Evolutionary conservation across 2,888 invertebrate genomes (phyloP).

Genomic region (Netelia inedita): DNA sequence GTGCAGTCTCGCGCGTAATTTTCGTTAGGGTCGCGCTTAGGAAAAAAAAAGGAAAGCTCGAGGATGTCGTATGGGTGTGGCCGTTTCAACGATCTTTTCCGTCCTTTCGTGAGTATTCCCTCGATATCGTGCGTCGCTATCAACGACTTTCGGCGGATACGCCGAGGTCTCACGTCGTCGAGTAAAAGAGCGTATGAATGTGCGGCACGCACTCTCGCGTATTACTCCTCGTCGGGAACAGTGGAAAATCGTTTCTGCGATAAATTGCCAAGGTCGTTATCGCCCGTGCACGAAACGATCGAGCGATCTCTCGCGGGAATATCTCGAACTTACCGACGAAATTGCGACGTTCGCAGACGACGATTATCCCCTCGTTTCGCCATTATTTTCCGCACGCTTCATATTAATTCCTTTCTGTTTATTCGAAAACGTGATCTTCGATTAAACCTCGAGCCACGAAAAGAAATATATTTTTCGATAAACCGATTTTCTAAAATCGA

Average conservation of each 20-base stretch:
- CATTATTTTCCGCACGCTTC: neutral
- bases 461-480: neutral
- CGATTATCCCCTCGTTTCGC: neutral
- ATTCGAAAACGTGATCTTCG: neutral
- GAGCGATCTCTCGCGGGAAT: constrained; percentile 3
- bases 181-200: constrained; percentile 6
- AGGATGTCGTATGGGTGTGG: neutral
- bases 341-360: neutral
- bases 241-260: constrained; percentile 28
- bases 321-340: constrained; percentile 1
- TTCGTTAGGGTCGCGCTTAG: neutral
- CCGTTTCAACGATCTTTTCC: neutral
- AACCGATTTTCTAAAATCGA: neutral
- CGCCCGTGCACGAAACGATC: constrained; percentile 5
- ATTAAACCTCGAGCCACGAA: neutral
- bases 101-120: neutral
- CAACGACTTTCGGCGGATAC: neutral
- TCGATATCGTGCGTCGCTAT: neutral
- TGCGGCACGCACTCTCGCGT: constrained; percentile 27
- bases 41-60: neutral
- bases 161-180: constrained; percentile 16
- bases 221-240: constrained; percentile 6
- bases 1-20: constrained; percentile 21
- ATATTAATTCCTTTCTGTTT: neutral
- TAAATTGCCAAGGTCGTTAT: constrained; percentile 19